Conservation (phyloP, 2,888 invertebrate genomes). For the Ophioninae sp. region DNA sequence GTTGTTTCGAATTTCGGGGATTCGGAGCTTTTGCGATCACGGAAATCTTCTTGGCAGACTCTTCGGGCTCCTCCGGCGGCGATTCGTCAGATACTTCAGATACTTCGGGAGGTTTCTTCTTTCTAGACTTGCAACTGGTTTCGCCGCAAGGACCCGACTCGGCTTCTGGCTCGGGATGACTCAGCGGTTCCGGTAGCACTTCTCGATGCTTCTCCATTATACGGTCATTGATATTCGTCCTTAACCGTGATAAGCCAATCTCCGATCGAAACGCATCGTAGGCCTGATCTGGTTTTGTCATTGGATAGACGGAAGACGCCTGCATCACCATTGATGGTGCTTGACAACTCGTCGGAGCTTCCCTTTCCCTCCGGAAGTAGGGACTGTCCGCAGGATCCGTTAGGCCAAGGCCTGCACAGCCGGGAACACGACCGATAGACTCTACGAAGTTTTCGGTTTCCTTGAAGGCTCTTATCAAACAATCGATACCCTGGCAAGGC, state of each 20-base stretch:
- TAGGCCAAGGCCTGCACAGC: constrained; percentile 70
- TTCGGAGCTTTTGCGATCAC: background rate
- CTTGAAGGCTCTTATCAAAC: constrained; percentile 67
- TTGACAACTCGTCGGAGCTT: constrained; percentile 41
- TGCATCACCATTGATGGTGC: background rate
- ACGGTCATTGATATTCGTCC: constrained; percentile 58
- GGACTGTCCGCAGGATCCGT: constrained; percentile 71
- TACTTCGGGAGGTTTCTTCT: constrained; percentile 26
- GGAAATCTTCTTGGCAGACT: background rate
- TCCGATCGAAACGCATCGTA: constrained; percentile 9
- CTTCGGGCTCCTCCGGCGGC: background rate
- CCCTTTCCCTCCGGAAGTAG: constrained; percentile 66
- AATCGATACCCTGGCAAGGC: constrained; percentile 66
- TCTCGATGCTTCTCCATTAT: constrained; percentile 48
- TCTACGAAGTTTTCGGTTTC: constrained; percentile 71
- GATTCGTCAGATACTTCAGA: background rate
- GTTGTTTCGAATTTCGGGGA: constrained; percentile 15
- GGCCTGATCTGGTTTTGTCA: background rate
- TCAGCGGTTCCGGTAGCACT: background rate
- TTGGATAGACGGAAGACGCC: background rate
- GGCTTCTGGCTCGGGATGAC: constrained; percentile 7
- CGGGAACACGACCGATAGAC: constrained; percentile 70
- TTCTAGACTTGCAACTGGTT: constrained; percentile 59
- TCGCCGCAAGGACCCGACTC: constrained; percentile 62
- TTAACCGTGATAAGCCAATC: background rate